Evolutionary conservation across 2,797 vertebrate species (phyloP).

Genomic region (Poecile montanus): DNA sequence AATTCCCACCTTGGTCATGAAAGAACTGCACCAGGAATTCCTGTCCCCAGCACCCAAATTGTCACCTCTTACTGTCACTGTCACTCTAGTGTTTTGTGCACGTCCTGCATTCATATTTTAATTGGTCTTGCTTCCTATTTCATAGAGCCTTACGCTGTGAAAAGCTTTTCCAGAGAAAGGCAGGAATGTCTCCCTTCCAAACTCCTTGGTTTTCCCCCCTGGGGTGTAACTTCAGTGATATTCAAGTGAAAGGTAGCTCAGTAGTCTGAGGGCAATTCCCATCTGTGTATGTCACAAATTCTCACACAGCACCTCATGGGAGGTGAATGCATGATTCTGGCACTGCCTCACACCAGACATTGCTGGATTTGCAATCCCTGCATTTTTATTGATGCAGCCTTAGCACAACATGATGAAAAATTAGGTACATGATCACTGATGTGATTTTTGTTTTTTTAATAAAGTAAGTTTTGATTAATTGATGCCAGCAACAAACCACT

Average conservation of each 20-base stretch:
- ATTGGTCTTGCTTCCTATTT: neutral
- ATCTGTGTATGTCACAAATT: neutral
- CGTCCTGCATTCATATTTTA: neutral
- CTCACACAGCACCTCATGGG: neutral
- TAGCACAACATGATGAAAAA: neutral
- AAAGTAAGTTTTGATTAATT: neutral
- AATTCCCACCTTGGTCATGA: neutral
- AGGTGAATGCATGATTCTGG: neutral
- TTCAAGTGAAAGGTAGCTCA: neutral
- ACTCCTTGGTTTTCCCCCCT: neutral
- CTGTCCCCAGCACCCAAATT: neutral
- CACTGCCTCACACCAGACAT: neutral
- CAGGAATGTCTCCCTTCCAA: neutral
- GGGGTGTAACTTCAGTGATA: neutral
- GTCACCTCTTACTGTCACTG: neutral
- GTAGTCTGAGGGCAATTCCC: neutral
- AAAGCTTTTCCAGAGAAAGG: neutral
- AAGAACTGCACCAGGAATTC: neutral
- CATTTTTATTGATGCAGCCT: neutral
- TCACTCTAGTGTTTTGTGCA: neutral
- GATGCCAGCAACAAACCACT: neutral
- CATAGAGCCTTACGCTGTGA: neutral
- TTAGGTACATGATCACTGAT: neutral
- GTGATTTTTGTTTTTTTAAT: neutral
- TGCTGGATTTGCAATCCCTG: neutral